Base-by-base conservation (phyloP, 2,797 vertebrate species). In the Prionace glauca region DNA sequence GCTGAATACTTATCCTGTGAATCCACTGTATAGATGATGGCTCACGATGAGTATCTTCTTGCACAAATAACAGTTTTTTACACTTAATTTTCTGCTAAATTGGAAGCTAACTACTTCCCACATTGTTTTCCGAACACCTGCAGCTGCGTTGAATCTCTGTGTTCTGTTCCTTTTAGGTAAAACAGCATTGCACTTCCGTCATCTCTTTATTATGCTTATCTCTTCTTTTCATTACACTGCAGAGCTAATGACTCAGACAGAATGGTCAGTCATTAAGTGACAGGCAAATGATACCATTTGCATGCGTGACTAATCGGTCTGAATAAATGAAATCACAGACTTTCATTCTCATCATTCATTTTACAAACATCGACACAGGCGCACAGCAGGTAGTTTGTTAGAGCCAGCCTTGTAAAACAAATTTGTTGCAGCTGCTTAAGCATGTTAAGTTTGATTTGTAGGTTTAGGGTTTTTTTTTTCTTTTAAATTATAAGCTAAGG, bases 271-370 rank as follows among this genome's bases (percentile, higher is more conserved):
- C 98, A 98, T 99, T 98, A 98, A 98, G 98, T 98, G 99, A 99
- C 98, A 98, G 98, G 98, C 98, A 99, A 99, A 99, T 99, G 98
- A 99, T 99, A 99, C 98, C 97, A 98, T 98, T 98, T 98, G 97
- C 97, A 97, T 90, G 97, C 97, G 98, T 97, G 98, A 98, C 97
- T 98, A 98, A 98, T 98, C 97, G 98, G 98, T 98, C 98, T 98
- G 98, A 98, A 98, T 97, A 98, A 98, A 98, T 98, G 98, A 99
- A 99, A 99, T 99, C 98, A 98, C 98, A 98, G 98, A 98, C 98
- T 99, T 98, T 97, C 97, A 96, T 97, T 98, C 96, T 98, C 98
- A 98, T 98, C 97, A 98, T 98, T 98, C 98, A 98, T 98, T 98
- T 98, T 98, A 98, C 98, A 98, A 98, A 97, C 97, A 97, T 98